Percentiles rank a stretch among this genome's conserved stretches.
Conservation (phyloP, 2,888 invertebrate genomes). For the Notodonta dromedarius region DNA sequence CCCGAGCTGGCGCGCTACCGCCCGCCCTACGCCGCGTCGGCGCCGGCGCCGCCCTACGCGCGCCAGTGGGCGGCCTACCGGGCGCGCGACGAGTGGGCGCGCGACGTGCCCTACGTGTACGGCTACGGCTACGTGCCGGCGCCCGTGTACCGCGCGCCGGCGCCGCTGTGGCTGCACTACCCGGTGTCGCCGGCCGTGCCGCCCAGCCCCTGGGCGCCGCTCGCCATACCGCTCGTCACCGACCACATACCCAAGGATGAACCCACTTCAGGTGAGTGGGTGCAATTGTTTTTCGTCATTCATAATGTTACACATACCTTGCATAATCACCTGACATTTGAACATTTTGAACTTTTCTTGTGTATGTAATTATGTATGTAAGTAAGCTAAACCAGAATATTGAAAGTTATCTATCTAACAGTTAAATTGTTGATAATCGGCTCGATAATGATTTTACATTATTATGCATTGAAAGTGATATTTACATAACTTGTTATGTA, state of each 20-base stretch:
- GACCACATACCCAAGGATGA: constrained; percentile 84
- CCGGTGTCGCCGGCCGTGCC: constrained; percentile 72
- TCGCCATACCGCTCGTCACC: constrained; percentile 75
- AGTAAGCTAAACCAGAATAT: background rate
- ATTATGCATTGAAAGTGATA: background rate
- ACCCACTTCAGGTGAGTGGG: constrained; percentile 80
- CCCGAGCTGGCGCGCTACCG: constrained; percentile 51
- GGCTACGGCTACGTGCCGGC: constrained; percentile 75
- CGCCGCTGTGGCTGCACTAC: constrained; percentile 79
- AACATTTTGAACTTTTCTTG: too few species aligned
- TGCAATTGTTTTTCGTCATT: too few species aligned
- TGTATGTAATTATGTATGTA: background rate
- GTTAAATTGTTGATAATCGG: background rate
- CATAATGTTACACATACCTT: too few species aligned
- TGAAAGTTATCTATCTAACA: background rate
- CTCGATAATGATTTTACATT: background rate
- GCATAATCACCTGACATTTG: too few species aligned
- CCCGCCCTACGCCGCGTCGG: constrained; percentile 61
- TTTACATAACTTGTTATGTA: background rate
- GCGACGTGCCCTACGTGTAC: constrained; percentile 69
- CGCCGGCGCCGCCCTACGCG: constrained; percentile 68
- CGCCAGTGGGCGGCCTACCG: constrained; percentile 48
- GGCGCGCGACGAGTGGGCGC: constrained; percentile 56
- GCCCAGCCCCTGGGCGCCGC: constrained; percentile 82
- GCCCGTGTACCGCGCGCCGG: constrained; percentile 67